Percentiles rank a stretch among this genome's conserved stretches.
These are phyloP conservation scores for Hydroisotoma schaefferi DNA, from an alignment of 2,888 invertebrate genomes.

Conservation along the genomic window DNA sequence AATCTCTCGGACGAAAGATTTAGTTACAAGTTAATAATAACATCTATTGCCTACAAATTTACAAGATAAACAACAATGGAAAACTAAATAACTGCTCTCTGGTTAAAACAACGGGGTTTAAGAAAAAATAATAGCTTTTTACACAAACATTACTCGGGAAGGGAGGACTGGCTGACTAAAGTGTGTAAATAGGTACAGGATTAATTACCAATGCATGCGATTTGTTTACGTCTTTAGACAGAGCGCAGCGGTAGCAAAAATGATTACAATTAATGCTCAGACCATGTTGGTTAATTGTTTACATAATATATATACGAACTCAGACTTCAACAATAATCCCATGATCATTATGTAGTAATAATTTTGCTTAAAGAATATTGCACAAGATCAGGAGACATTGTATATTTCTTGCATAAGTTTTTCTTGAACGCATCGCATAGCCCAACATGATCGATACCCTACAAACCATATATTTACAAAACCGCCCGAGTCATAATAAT, in stretches of 20 bases:
- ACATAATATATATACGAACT: conserved; percentile 1
- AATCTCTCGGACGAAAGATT: background rate
- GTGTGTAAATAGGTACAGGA: conserved; percentile 18
- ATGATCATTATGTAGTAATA: conserved; percentile 12
- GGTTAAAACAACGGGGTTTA: conserved; percentile 12
- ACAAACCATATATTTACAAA: background rate
- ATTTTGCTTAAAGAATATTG: conserved; percentile 10
- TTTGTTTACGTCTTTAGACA: conserved; percentile 8
- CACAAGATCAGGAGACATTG: conserved; percentile 9
- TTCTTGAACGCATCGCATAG: background rate
- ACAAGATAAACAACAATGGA: conserved; percentile 31
- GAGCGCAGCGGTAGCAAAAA: conserved; percentile 3
- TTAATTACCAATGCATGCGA: conserved; percentile 8
- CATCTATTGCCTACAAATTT: conserved; percentile 6
- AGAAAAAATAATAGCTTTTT: background rate
- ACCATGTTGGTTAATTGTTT: conserved; percentile 13
- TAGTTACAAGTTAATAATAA: conserved; percentile 13
- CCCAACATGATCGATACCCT: background rate
- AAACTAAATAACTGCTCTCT: conserved; percentile 37
- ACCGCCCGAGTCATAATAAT: conserved; percentile 1
- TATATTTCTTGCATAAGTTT: conserved; percentile 8
- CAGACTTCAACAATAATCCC: conserved; percentile 16
- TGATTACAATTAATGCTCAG: conserved; percentile 16
- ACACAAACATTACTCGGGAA: conserved; percentile 2
- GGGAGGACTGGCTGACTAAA: conserved; percentile 14